A percentile compares a stretch with the other conserved stretches of the same genome.
phyloP scores from a whole-genome alignment of 2,797 vertebrate species.

The Falco peregrinus region DNA sequence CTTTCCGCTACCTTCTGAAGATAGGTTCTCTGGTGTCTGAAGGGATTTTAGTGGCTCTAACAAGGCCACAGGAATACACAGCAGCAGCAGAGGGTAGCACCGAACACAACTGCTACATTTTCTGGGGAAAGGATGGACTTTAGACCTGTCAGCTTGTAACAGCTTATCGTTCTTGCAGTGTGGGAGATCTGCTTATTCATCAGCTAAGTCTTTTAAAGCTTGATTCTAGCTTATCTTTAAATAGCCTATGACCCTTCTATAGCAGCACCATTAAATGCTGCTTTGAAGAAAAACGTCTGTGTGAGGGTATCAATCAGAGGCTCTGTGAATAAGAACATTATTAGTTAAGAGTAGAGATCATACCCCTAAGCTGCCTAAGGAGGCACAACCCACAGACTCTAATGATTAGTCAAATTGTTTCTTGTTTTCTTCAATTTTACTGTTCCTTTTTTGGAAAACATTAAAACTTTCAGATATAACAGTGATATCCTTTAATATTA shows the following conservation, averaged over 20 bases:
- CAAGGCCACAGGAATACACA: background rate
- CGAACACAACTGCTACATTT: background rate
- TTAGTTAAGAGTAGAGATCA: background rate
- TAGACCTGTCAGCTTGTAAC: background rate
- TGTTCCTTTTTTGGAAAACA: background rate
- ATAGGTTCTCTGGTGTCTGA: background rate
- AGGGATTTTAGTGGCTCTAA: background rate
- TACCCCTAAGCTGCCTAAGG: background rate
- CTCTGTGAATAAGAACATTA: background rate
- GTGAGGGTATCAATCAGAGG: background rate
- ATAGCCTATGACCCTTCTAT: background rate
- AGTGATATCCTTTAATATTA: background rate
- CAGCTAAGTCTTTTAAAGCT: background rate
- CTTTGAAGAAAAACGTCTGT: background rate
- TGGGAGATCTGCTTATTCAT: background rate
- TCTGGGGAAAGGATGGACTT: background rate
- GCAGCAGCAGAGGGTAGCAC: background rate
- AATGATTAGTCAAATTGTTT: background rate
- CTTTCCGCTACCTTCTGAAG: background rate
- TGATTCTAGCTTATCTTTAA: constrained; percentile 8
- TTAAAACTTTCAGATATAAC: background rate
- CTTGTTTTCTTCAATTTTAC: background rate
- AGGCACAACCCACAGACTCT: background rate
- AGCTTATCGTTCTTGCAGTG: background rate
- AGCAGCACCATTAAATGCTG: background rate